Evolutionary conservation across 2,113 vertebrate genomes (phyloP).

Genomic region (Nothobranchius kuhntae): DNA sequence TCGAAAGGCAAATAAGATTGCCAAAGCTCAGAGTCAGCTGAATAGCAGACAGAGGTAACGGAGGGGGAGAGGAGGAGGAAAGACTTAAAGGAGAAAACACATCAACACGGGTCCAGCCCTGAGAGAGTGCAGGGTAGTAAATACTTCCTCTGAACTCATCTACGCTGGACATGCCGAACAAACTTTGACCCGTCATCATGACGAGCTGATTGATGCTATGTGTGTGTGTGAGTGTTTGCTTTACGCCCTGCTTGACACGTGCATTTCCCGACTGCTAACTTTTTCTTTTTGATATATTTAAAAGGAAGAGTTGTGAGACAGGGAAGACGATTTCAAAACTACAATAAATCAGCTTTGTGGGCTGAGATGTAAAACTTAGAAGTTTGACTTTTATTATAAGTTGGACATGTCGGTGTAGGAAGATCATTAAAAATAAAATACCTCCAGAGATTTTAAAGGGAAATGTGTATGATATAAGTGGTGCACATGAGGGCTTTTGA

Average conservation of each 20-base stretch:
- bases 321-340: constrained; percentile 10
- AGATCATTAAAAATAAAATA: not conserved
- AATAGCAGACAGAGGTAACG: constrained; percentile 55
- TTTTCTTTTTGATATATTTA: constrained; percentile 12
- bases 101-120: constrained; percentile 70
- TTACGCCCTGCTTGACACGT: constrained; percentile 28
- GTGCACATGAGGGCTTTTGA: not conserved
- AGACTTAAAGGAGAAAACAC: constrained; percentile 61
- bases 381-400: not conserved
- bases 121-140: constrained; percentile 62
- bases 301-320: not conserved
- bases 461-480: not conserved
- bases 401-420: not conserved
- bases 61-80: constrained; percentile 14
- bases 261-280: constrained; percentile 19
- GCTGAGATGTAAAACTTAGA: not conserved
- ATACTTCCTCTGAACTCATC: constrained; percentile 53
- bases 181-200: constrained; percentile 41
- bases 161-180: constrained; percentile 33
- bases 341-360: not conserved
- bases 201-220: constrained; percentile 43
- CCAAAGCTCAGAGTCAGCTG: constrained; percentile 71
- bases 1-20: constrained; percentile 74
- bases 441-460: not conserved
- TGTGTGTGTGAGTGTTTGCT: constrained; percentile 9